A percentile compares a stretch with the other conserved stretches of the same genome.
Evolutionary conservation across 2,113 vertebrate species (phyloP).

Genomic region (Oncorhynchus keta): DNA sequence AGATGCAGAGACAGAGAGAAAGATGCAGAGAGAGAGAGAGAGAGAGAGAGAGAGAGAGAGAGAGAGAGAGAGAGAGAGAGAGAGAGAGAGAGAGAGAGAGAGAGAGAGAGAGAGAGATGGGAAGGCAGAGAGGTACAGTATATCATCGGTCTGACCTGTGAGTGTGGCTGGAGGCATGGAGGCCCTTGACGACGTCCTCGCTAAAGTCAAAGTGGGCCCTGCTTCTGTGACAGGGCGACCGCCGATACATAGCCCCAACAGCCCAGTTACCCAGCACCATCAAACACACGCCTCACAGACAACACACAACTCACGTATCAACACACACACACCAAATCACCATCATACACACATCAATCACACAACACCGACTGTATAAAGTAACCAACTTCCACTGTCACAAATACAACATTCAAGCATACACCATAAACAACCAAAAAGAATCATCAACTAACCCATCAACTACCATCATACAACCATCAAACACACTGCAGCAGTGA

Average conservation of each 20-base stretch:
- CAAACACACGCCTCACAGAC: conserved; percentile 18
- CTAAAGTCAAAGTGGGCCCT: conserved; percentile 82
- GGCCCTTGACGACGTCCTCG: conserved; percentile 76
- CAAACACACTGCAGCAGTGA: background rate
- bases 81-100: background rate
- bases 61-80: too few relatives aligned
- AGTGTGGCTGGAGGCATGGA: conserved; percentile 63
- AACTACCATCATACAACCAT: too few relatives aligned
- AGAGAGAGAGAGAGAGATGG: conserved; percentile 6
- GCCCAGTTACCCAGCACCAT: conserved; percentile 27
- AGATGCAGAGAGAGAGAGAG: background rate
- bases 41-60: too few relatives aligned
- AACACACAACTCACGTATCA: conserved; percentile 38
- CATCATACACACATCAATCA: background rate
- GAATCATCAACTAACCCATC: too few relatives aligned
- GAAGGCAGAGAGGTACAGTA: background rate
- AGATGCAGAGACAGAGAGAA: background rate
- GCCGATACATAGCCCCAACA: conserved; percentile 73
- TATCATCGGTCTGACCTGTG: conserved; percentile 64
- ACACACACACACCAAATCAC: conserved; percentile 11
- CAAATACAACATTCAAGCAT: background rate
- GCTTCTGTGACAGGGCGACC: conserved; percentile 75
- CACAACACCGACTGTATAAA: background rate
- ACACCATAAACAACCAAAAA: too few relatives aligned
- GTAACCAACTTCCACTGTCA: background rate